Evolutionary conservation across 2,888 invertebrate genomes (phyloP).

Genomic region (Mimumesa dahlbomi): DNA sequence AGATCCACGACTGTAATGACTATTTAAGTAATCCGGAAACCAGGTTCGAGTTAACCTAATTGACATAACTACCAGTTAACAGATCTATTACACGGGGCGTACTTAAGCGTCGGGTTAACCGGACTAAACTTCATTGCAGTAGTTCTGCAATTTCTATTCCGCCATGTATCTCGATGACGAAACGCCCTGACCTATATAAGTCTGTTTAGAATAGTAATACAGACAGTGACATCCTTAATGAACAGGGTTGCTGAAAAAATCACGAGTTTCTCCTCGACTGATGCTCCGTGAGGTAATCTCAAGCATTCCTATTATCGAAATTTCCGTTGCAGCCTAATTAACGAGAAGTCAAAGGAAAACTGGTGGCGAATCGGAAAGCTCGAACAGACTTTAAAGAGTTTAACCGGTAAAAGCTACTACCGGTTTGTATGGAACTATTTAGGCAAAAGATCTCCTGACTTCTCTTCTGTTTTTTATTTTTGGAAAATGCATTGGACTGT

Average conservation of each 20-base stretch:
- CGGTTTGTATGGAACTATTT: too few species aligned
- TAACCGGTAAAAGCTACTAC: too few species aligned
- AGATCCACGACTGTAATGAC: slow-evolving; percentile 52
- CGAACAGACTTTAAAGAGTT: too few species aligned
- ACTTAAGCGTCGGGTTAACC: slow-evolving; percentile 51
- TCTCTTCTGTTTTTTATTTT: too few species aligned
- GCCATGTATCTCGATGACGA: slow-evolving; percentile 21
- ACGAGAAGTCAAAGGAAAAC: too few species aligned
- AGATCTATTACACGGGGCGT: slow-evolving; percentile 60
- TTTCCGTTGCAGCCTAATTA: too few species aligned
- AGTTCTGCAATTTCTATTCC: slow-evolving; percentile 24
- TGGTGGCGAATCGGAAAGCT: too few species aligned
- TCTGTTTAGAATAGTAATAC: slow-evolving; percentile 14
- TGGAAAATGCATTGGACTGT: too few species aligned
- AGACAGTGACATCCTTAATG: slow-evolving; percentile 12
- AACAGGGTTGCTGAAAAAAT: neutral
- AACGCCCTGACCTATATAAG: slow-evolving; percentile 2
- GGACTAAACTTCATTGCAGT: slow-evolving; percentile 37
- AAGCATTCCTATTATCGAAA: too few species aligned
- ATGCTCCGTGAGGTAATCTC: too few species aligned
- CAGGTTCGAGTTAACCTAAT: slow-evolving; percentile 67
- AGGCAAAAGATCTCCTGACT: too few species aligned
- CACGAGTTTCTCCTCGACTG: too few species aligned
- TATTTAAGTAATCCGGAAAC: slow-evolving; percentile 67
- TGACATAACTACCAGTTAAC: slow-evolving; percentile 69